phyloP scores from a whole-genome alignment of 1,140 invertebrate genomes.

The Ceratitis capitata region DNA sequence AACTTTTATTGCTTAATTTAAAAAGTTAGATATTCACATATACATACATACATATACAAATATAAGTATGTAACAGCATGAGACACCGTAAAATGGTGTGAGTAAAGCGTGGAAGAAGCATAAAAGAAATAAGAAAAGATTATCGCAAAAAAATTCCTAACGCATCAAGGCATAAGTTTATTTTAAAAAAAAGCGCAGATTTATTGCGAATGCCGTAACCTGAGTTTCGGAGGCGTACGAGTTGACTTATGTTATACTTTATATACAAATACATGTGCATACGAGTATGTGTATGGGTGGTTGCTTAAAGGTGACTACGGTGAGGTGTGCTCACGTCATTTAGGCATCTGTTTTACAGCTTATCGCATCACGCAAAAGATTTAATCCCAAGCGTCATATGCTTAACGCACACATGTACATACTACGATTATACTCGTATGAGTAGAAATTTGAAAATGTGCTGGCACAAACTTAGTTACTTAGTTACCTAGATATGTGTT shows the following conservation, averaged over 20 bases:
- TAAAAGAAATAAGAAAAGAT: neutral
- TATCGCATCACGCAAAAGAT: neutral
- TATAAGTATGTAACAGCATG: too few species aligned
- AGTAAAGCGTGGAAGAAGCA: neutral
- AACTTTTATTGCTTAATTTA: conserved; percentile 1
- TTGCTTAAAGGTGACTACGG: neutral
- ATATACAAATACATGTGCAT: neutral
- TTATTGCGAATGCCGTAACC: neutral
- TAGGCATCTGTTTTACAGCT: conserved; percentile 9
- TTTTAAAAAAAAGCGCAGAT: neutral
- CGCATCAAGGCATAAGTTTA: neutral
- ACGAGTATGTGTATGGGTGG: neutral
- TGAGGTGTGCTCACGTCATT: neutral
- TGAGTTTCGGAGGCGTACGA: neutral
- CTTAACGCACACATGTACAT: neutral
- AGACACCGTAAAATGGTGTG: neutral
- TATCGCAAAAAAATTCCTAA: neutral
- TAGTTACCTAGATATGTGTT: too few species aligned
- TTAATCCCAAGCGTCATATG: conserved; percentile 10
- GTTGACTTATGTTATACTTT: neutral
- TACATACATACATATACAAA: too few species aligned
- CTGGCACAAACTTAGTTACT: too few species aligned
- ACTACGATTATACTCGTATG: neutral
- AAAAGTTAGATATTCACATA: neutral
- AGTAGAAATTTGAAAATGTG: neutral